Conservation (phyloP, 2,888 invertebrate species). For the Ochropleura leucogaster region DNA sequence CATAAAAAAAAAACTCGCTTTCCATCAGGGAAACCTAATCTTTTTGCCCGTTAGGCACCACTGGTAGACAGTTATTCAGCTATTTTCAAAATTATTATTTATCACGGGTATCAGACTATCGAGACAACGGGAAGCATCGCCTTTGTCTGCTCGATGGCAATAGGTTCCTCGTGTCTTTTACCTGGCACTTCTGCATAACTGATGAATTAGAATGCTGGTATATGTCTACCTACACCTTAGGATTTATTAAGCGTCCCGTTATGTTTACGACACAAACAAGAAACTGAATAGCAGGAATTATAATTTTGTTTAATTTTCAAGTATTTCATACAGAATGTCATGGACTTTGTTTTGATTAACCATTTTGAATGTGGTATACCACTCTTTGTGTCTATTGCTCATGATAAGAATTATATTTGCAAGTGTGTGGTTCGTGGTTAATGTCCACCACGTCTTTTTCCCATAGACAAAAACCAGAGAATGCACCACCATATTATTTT, state of each 20-base stretch:
- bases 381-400: not conserved
- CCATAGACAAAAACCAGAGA: too few species aligned
- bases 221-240: not conserved
- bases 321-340: not conserved
- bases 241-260: not conserved
- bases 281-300: not conserved
- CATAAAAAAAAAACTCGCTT: too few species aligned
- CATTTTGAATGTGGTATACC: conserved; percentile 4
- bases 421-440: conserved; percentile 27
- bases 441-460: too few species aligned
- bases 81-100: too few species aligned
- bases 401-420: conserved; percentile 26
- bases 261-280: not conserved
- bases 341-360: not conserved
- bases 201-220: not conserved
- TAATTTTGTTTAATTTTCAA: not conserved
- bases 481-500: too few species aligned
- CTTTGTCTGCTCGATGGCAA: not conserved
- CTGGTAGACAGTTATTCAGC: too few species aligned
- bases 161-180: not conserved
- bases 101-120: too few species aligned
- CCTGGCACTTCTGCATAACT: not conserved
- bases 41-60: too few species aligned
- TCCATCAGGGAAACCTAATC: too few species aligned
- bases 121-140: too few species aligned